Evolutionary conservation across 2,888 invertebrate genomes (phyloP).

Genomic region (Hirtodrosophila duncani): DNA sequence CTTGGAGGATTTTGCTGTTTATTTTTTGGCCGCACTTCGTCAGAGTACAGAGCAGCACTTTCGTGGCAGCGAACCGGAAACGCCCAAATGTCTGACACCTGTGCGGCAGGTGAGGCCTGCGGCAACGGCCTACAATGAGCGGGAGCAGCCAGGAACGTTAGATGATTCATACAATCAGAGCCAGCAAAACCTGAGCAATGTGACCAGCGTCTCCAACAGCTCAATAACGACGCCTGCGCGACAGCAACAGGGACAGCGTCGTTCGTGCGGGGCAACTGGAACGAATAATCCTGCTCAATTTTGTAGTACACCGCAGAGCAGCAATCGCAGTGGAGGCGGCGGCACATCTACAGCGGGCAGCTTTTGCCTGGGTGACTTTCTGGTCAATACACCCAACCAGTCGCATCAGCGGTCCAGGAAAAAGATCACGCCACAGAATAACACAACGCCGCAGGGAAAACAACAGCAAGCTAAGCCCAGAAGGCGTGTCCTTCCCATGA

Average conservation of each 20-base stretch:
- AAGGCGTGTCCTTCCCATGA: conserved; percentile 76
- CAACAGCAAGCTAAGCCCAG: conserved; percentile 57
- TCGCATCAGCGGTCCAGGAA: conserved; percentile 50
- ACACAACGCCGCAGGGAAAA: conserved; percentile 1
- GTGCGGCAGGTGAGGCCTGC: conserved; percentile 15
- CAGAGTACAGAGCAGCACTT: conserved; percentile 80
- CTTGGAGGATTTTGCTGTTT: conserved; percentile 80
- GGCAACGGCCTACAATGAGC: background rate
- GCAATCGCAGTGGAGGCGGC: conserved; percentile 35
- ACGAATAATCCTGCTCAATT: no score
- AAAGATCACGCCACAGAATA: conserved; percentile 43
- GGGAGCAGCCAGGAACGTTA: background rate
- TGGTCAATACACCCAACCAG: conserved; percentile 57
- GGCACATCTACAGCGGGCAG: conserved; percentile 35
- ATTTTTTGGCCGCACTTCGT: conserved; percentile 80
- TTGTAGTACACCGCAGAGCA: conserved; percentile 52
- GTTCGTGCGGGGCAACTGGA: no score
- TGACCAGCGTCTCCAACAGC: conserved; percentile 43
- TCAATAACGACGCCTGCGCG: conserved; percentile 14
- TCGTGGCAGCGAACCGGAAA: conserved; percentile 53
- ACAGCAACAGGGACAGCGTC: conserved; percentile 23
- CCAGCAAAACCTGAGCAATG: conserved; percentile 33
- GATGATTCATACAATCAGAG: no score
- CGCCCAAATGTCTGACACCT: conserved; percentile 58
- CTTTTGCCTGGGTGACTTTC: conserved; percentile 75